Base-by-base conservation (phyloP, 1,140 invertebrate genomes). In the Lutraria rhynchaena region DNA sequence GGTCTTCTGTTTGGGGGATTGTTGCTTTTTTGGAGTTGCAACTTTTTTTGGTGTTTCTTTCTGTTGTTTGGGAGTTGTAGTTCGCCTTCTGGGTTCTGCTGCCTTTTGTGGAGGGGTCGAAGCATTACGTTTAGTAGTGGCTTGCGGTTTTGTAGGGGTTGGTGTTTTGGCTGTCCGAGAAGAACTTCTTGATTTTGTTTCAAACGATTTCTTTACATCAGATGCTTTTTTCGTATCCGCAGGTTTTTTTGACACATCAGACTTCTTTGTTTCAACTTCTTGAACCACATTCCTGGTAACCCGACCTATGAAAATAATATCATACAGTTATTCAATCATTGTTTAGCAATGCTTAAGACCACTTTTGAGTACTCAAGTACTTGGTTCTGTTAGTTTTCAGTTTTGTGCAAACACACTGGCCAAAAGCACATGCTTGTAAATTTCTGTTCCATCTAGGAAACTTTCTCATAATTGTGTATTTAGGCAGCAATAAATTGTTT, bases 261-360 rank as follows among this genome's bases (percentile, higher is more conserved):
- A 11, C 33, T 60, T 51, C 44, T 73, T 71, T 41, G 53, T 22
- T 31, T 81, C 78, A 31, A 53, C 78, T 73, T 81, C 67, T 65
- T 81, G 67, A 1, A 73, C 69, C 3, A 71, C 69, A 63, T 70
- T 63, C 44, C 69, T 71, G 27, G 78, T 81, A 1, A 80, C 76
- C 24, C 46, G n/a, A 15, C 60, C 74, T 77, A 19, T 55, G 19
- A 55, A 55, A 55, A 19, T 27, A 55, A 27, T 55, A 55, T 19
- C 19, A 11, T 11, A 19, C 19, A 49, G 44, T 49, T 49, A 11
- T 19, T 11, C 19, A 49, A 49, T 49, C 11, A 49, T 49, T 49
- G 44, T 49, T 9, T 49, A 49, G 11, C 44, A 11, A 49, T 49
- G 19, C 19, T 49, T 49, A 11, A 19, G 44, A 49, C 11, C 11